Evolutionary conservation across 2,888 invertebrate species (phyloP), one percentile per base, ranked within the genome.

Genomic region (Lepidochrysops patricia): DNA sequence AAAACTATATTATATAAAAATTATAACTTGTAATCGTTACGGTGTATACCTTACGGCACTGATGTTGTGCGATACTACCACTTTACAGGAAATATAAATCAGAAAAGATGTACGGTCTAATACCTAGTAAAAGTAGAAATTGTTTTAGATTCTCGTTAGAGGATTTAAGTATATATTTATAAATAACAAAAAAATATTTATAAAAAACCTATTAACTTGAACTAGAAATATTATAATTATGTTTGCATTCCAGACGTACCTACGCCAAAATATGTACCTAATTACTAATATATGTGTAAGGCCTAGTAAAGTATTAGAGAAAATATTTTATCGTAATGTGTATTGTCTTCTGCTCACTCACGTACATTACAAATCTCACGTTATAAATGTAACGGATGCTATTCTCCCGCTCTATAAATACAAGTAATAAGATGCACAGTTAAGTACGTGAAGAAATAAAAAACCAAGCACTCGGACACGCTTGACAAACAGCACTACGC

Each of bases 301-400:
- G 54, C 54, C 54, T 54, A 54, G 32, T 54, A 54, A 29, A 15
- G 32, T 57, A 52, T 35, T 52, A 26, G 25, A 43, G 23, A 43
- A 37, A 32, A 57, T 57, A 57, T 49, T 34, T 56, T n/a, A 54
- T 54, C 35, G 29, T 56, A 34, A 19, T 32, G 54, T 12, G 23
- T 15, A 13, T 13, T 4, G 13, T 6, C 6, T n/a, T 26, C 26
- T 13, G 50, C 49, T 50, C 26, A 25, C 13, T 13, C 35, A 35
- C 35, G n/a, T n/a, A n/a, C n/a, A n/a, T n/a, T n/a, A n/a, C n/a
- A n/a, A n/a, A n/a, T n/a, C n/a, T n/a, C n/a, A n/a, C n/a, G n/a
- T n/a, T n/a, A n/a, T n/a, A n/a, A n/a, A n/a, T n/a, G n/a, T n/a
- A n/a, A n/a, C n/a, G n/a, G n/a, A n/a, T n/a, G n/a, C n/a, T n/a